phyloP scores from a whole-genome alignment of 2,113 vertebrate species.

The Heteronetta atricapilla region DNA sequence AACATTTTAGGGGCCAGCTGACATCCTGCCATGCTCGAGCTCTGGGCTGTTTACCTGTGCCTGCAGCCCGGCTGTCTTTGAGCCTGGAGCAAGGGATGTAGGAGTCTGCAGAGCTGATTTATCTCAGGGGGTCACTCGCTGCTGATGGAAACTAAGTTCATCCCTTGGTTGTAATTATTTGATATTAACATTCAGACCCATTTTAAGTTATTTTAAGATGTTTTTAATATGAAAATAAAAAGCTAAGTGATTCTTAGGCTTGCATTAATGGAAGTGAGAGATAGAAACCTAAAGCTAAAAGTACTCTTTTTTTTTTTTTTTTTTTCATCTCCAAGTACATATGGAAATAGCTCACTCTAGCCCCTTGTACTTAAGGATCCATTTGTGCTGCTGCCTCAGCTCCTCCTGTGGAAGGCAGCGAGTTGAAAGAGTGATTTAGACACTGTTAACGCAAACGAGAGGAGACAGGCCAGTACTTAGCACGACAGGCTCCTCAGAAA shows the following conservation, averaged over 20 bases:
- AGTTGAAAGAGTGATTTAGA: constrained; percentile 60
- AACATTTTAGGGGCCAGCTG: too few relatives aligned
- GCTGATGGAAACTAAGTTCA: background rate
- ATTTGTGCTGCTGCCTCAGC: constrained; percentile 34
- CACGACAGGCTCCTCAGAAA: constrained; percentile 56
- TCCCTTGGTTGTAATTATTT: background rate
- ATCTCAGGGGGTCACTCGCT: fast-evolving
- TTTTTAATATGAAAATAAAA: background rate
- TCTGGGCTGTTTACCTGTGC: fast-evolving
- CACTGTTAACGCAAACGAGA: constrained; percentile 62
- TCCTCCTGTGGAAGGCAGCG: constrained; percentile 24
- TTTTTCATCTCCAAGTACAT: background rate
- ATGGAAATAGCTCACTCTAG: background rate
- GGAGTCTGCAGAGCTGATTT: fast-evolving
- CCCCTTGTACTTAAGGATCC: background rate
- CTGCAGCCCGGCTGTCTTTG: background rate
- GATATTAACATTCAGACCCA: background rate
- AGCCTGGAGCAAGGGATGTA: fast-evolving
- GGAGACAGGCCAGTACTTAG: constrained; percentile 56
- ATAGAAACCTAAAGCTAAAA: background rate
- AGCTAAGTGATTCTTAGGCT: background rate
- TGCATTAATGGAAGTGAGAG: background rate
- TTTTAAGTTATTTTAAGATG: background rate
- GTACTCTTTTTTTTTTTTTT: background rate
- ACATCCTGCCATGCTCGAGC: fast-evolving